These are phyloP conservation scores for Phylloscopus trochilus DNA, from an alignment of 2,113 vertebrate genomes.

Conservation along the genomic window DNA sequence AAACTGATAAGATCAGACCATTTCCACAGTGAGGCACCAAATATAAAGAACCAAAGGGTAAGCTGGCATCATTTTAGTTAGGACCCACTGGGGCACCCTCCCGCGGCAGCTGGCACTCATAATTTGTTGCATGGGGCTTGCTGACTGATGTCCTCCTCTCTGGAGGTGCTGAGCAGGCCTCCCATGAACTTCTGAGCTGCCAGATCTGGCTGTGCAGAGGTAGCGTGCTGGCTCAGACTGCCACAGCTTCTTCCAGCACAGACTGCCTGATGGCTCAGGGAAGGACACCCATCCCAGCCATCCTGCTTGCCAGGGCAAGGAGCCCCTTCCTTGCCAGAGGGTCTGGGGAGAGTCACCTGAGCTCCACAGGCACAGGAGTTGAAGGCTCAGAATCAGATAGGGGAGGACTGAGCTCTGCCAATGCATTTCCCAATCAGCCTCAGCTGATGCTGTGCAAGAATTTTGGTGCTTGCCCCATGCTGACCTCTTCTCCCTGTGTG, in stretches of 20 bases:
- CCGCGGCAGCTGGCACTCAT: not conserved
- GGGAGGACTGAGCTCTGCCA: fast-evolving
- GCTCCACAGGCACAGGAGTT: not conserved
- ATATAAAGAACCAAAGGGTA: not conserved
- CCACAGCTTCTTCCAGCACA: not conserved
- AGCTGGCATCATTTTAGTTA: not conserved
- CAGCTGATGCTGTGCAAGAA: not conserved
- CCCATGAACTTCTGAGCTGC: not conserved
- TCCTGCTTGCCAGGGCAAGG: not conserved
- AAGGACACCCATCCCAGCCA: fast-evolving
- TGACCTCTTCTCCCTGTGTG: not conserved
- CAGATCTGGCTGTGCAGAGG: not conserved
- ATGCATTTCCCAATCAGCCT: not conserved
- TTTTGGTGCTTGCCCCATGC: fast-evolving
- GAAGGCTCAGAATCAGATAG: fast-evolving
- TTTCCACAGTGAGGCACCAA: fast-evolving
- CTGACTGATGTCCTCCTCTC: not conserved
- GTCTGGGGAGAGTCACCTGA: not conserved
- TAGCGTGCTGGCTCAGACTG: fast-evolving
- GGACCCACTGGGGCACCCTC: not conserved
- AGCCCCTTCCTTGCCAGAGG: not conserved
- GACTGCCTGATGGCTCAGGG: not conserved
- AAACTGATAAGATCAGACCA: not conserved
- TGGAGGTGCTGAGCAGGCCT: not conserved
- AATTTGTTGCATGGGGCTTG: fast-evolving